Base-by-base conservation (phyloP, 1,140 invertebrate genomes). In the Phymastichus coffea region DNA sequence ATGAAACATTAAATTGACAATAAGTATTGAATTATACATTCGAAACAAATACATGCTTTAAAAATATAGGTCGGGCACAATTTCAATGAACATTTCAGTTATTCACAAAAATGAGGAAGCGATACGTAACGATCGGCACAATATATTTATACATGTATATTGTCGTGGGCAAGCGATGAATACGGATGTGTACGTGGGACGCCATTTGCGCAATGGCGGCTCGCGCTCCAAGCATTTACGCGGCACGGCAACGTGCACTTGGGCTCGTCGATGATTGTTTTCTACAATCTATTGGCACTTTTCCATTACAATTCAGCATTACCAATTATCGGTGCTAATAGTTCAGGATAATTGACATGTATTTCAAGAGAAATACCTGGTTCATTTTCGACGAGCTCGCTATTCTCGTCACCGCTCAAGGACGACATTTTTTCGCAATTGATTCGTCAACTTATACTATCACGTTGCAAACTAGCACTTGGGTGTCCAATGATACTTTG, bases 341-440 rank as follows among this genome's bases (percentile, higher is more conserved):
- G 19, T 17, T 14, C 23, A 43, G n/a, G 23, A 20, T 4, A 23
- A 23, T 52, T 44, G 28, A 2, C 2, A 12, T 17, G 15, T 20
- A 33, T 33, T n/a, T n/a, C 30, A 33, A 14, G 14, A 33, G 14
- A n/a, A n/a, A 55, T 72, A 77, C 75, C 74, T 67, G 73, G 67
- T 52, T 74, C 72, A 28, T 52, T 68, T 43, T 70, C 62, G 26
- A 59, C 53, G n/a, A 71, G 56, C 52, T 77, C 74, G 56, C 44
- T 71, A 52, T 49, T 70, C 26, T 77, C 75, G 41, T 77, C 75
- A 64, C 73, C 74, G 63, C 75, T 77, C 53, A 72, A 65, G 38
- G 75, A 76, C 60, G 74, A 76, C 75, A 76, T 76, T 43, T 69
- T 72, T 61, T 44, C 30, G 57, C 30, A 14, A n/a, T n/a, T n/a